Base-by-base conservation (phyloP, 2,888 invertebrate genomes). In the Baronia brevicornis region DNA sequence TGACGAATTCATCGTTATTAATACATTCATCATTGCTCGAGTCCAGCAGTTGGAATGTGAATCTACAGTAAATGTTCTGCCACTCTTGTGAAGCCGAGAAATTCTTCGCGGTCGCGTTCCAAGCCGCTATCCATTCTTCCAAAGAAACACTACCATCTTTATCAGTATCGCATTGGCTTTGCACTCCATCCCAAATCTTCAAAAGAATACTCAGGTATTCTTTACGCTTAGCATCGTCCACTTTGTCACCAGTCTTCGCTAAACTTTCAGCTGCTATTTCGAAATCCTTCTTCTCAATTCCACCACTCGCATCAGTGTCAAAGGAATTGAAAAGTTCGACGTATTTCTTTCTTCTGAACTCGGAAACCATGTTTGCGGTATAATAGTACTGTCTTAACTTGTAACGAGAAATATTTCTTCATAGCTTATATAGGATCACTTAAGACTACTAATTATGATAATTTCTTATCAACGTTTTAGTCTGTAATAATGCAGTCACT, bases 41-140 rank as follows among this genome's bases (percentile, higher is more conserved):
- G 57, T 93, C 93, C 60, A 92, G 91, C 46, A 93, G 84, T 54
- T 91, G 90, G 64, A 93, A 93, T 89, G 92, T 91, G 70, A 93
- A 91, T 57, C 90, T 87, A 89, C 91, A 88, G 71, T 93, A 93
- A 33, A 88, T 86, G 46, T 88, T 88, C 64, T 92, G 92, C 93
- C 93, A 93, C 44, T 91, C 91, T 42, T 90, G 84, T 14, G 90
- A 89, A 35, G 87, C 86, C 40, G 87, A 87, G n/a, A 90, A 90
- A 53, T 89, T 87, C 63, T 89, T 89, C 37, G 90, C 87, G 57
- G 88, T 90, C 30, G 89, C 89, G 55, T 91, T 89, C 93, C 92
- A 93, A 89, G 93, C 90, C 49, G 87, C 85, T 56, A 90, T 88
- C 93, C 93, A 93, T 67, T 93, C 93, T 9, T 92, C 92, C 27